Conservation (phyloP, 2,113 vertebrate species). For the Oncorhynchus masou region DNA sequence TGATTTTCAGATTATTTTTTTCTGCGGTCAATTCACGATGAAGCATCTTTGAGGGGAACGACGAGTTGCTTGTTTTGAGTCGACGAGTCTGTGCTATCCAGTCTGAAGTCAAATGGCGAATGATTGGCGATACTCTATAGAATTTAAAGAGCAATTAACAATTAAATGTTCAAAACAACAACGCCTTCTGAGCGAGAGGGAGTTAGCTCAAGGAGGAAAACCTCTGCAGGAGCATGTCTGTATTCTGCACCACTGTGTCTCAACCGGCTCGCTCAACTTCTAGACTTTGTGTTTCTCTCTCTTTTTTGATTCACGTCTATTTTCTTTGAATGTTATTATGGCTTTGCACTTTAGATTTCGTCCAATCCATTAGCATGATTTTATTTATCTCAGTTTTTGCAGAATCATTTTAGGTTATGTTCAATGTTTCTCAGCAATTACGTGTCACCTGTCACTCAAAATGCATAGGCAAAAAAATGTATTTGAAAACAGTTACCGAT, state of each 20-base stretch:
- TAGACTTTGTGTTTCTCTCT: background rate
- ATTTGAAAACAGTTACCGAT: too few species aligned
- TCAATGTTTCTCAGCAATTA: too few species aligned
- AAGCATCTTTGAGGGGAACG: background rate
- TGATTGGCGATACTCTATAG: background rate
- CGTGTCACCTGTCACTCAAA: too few species aligned
- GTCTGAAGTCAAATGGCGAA: conserved; percentile 3
- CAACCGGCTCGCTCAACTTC: background rate
- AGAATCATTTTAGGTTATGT: background rate
- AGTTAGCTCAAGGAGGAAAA: background rate
- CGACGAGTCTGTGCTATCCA: background rate
- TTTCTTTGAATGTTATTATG: too few species aligned
- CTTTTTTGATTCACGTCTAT: background rate
- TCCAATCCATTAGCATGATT: too few species aligned
- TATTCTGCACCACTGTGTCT: background rate
- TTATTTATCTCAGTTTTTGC: background rate
- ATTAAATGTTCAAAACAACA: background rate
- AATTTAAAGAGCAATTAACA: background rate
- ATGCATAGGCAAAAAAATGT: too few species aligned
- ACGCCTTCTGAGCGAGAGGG: background rate
- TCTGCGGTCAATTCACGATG: background rate
- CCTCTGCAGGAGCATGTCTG: background rate
- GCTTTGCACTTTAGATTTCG: too few species aligned
- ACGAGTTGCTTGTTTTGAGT: background rate
- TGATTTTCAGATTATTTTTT: background rate